These are phyloP conservation scores for Fistularia tabacaria DNA, from an alignment of 2,797 vertebrate genomes.

Conservation along the genomic window DNA sequence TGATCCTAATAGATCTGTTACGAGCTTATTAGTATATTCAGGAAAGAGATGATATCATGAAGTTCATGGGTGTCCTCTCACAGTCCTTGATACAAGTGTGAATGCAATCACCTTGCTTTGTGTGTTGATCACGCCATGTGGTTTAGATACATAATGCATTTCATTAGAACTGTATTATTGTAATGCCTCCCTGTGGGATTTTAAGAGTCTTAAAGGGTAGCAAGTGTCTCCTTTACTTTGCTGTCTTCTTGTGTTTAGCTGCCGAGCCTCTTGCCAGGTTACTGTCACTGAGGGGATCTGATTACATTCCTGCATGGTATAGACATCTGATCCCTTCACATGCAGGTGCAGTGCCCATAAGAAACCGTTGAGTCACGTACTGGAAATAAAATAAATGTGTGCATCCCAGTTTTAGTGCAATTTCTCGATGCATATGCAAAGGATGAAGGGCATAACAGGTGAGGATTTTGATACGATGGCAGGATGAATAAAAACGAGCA, in stretches of 20 bases:
- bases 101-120: constrained; percentile 61
- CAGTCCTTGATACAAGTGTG: background rate
- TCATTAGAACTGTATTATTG: constrained; percentile 57
- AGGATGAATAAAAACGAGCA: constrained; percentile 31
- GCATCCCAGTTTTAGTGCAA: constrained; percentile 19
- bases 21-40: too few species aligned
- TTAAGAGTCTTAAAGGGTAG: constrained; percentile 25
- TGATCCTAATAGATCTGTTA: too few species aligned
- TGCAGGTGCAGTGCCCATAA: constrained; percentile 44
- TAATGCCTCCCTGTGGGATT: constrained; percentile 46
- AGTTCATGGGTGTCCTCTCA: background rate
- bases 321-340: constrained; percentile 35
- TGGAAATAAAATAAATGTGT: constrained; percentile 35
- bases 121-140: constrained; percentile 60
- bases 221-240: constrained; percentile 16
- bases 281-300: constrained; percentile 44
- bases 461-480: constrained; percentile 20
- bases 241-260: constrained; percentile 13
- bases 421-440: constrained; percentile 13
- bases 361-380: constrained; percentile 40
- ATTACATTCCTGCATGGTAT: constrained; percentile 48
- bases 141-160: constrained; percentile 52
- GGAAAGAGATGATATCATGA: too few species aligned
- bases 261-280: constrained; percentile 27
- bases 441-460: constrained; percentile 7